Base-by-base conservation (phyloP, 2,113 vertebrate species). In the Argyrosomus japonicus region DNA sequence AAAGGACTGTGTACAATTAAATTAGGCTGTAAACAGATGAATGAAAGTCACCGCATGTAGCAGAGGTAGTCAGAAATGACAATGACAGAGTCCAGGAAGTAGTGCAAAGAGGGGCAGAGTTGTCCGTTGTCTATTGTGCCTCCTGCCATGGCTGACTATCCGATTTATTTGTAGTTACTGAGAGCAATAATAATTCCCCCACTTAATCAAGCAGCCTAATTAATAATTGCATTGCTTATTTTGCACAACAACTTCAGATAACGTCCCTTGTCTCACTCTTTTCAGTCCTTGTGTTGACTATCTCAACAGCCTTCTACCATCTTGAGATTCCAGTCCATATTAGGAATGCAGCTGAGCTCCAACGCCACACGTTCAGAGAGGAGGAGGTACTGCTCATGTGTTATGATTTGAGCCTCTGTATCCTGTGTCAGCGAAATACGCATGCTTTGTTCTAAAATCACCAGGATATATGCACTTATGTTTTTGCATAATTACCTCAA, bases 301-400 rank as follows among this genome's bases (percentile, higher is more conserved):
- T 89, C 87, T 86, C 78, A 0, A 23, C 25, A 21, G 45, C 58
- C 62, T 25, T 79, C 0, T 2, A 73, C 51, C 5, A 78, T 86
- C 84, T 88, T 93, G 62, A 64, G 12, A 76, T 67, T 82, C 80
- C 75, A 36, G 43, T 62, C 82, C 87, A 81, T 87, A 86, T 92
- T 86, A 69, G 75, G 86, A 81, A 81, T 61, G 77, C 53, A 50
- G 70, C 71, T 1, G 54, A 40, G 19, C 73, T 60, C 56, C 70
- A 73, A 19, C 79, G 43, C 12, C n/a, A 82, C 50, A 83, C 48
- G 63, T 77, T 63, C 70, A 71, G 8, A 67, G 45, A 68, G 74
- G 86, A 67, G 64, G 84, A 21, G 51, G 36, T 8, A 9, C 68
- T 56, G n/a, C 43, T 75, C 32, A 13, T 73, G 10, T 74, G 50